Evolutionary conservation across 2,113 vertebrate species (phyloP).

Genomic region (Calypte anna): DNA sequence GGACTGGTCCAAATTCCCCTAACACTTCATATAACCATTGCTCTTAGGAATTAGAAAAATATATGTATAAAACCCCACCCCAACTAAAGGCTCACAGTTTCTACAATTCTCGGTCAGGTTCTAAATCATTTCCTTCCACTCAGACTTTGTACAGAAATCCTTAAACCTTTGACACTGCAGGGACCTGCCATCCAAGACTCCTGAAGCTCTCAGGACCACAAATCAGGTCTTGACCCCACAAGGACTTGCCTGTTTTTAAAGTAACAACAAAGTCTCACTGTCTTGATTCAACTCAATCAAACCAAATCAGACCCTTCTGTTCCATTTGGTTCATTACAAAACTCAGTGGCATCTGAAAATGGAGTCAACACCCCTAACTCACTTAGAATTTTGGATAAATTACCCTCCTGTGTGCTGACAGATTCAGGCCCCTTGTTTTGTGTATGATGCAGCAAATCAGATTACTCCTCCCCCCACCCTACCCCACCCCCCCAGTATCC

Average conservation of each 20-base stretch:
- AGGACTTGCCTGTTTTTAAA: background rate
- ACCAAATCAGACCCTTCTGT: background rate
- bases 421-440: background rate
- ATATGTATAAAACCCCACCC: conserved; percentile 45
- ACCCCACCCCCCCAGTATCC: background rate
- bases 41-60: conserved; percentile 58
- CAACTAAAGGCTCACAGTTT: conserved; percentile 24
- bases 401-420: background rate
- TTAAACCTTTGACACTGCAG: background rate
- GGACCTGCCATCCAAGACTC: background rate
- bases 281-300: background rate
- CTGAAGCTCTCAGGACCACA: background rate
- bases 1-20: background rate
- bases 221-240: background rate
- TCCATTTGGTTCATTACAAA: background rate
- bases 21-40: background rate
- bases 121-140: background rate
- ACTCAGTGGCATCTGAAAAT: background rate
- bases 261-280: background rate
- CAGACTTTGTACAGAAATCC: background rate
- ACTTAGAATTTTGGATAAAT: background rate
- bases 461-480: background rate
- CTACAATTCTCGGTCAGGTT: background rate
- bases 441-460: background rate
- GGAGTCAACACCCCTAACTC: background rate